A percentile compares a stretch with the other conserved stretches of the same genome.
Evolutionary conservation across 2,888 invertebrate genomes (phyloP).

Genomic region (Dorcus parallelipipedus): DNA sequence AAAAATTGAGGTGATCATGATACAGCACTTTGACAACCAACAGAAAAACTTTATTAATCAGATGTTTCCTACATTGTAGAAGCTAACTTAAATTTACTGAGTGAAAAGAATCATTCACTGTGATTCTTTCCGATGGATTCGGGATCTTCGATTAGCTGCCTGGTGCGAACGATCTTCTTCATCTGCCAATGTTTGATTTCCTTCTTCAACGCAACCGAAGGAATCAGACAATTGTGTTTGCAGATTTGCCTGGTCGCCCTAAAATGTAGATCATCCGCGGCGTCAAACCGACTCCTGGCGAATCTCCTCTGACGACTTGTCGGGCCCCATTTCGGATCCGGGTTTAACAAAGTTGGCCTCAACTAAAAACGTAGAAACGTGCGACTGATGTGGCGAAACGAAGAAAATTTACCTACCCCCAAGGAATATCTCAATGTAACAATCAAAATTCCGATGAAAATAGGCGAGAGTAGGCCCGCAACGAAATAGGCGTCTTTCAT

Average conservation of each 20-base stretch:
- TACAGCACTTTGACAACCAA: too few species aligned
- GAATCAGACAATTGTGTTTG: conserved; percentile 9
- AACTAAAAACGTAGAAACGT: too few species aligned
- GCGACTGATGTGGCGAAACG: background rate
- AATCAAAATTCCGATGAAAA: conserved; percentile 6
- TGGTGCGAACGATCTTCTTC: background rate
- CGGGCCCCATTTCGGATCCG: conserved; percentile 9
- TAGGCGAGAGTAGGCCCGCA: background rate
- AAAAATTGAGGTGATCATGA: too few species aligned
- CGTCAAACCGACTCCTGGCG: conserved; percentile 13
- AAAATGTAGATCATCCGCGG: conserved; percentile 12
- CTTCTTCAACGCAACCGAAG: conserved; percentile 11
- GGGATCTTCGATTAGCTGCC: too few species aligned
- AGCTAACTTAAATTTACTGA: too few species aligned
- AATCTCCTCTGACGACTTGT: conserved; percentile 9
- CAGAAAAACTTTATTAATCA: too few species aligned
- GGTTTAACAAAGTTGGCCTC: too few species aligned
- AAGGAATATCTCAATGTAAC: conserved; percentile 9
- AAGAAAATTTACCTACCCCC: conserved; percentile 3
- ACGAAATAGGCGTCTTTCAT: too few species aligned
- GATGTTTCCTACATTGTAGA: too few species aligned
- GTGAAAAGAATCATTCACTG: too few species aligned
- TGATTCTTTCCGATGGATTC: too few species aligned
- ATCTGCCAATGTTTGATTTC: conserved; percentile 13
- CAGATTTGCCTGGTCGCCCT: conserved; percentile 6